Evolutionary conservation across 2,888 invertebrate species (phyloP).

Genomic region (Nebria salina): DNA sequence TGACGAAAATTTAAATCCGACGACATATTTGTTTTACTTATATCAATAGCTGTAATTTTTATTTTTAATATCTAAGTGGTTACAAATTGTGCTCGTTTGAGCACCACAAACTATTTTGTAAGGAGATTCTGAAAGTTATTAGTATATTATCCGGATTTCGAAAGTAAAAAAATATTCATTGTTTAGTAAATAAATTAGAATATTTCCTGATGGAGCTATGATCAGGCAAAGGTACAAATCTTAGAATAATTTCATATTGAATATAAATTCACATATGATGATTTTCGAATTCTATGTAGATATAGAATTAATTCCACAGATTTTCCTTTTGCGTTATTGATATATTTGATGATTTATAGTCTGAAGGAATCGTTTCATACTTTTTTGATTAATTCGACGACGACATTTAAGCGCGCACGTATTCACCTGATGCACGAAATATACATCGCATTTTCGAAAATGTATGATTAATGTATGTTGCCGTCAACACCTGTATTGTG

Average conservation of each 20-base stretch:
- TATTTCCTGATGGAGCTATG: no score
- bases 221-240: neutral
- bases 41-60: no score
- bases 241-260: neutral
- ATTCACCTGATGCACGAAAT: constrained; percentile 11
- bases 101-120: no score
- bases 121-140: no score
- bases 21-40: no score
- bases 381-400: constrained; percentile 37
- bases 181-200: no score
- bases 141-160: no score
- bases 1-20: no score
- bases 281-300: neutral
- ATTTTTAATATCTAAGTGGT: no score
- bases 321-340: constrained; percentile 2
- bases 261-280: neutral
- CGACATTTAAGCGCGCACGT: constrained; percentile 22
- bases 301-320: neutral
- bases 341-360: constrained; percentile 29
- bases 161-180: no score
- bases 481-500: constrained; percentile 40
- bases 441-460: constrained; percentile 5
- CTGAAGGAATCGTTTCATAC: constrained; percentile 22
- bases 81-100: no score
- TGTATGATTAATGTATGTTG: constrained; percentile 33